Evolutionary conservation across 2,797 vertebrate species (phyloP).

Genomic region (Diglossa cyanea): DNA sequence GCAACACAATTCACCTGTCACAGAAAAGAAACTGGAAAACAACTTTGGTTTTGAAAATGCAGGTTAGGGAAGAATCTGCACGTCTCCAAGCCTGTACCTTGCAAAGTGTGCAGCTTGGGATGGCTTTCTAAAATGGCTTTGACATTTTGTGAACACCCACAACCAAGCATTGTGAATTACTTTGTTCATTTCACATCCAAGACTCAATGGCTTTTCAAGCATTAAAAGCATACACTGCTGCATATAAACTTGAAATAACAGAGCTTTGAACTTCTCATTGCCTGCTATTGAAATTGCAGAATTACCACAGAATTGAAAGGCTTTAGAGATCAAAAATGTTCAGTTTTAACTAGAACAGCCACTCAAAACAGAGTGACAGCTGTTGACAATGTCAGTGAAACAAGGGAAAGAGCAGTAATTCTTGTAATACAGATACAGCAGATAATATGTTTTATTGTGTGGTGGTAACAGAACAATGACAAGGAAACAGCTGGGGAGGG

Average conservation of each 20-base stretch:
- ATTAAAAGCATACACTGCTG: conserved; percentile 42
- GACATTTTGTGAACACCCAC: conserved; percentile 51
- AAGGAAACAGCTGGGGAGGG: neutral
- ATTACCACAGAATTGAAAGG: neutral
- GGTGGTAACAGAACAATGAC: neutral
- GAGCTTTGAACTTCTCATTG: conserved; percentile 37
- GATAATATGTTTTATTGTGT: neutral
- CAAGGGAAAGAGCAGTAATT: neutral
- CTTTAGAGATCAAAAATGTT: neutral
- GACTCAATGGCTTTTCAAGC: conserved; percentile 32
- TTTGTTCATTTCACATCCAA: conserved; percentile 61
- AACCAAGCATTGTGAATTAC: conserved; percentile 49
- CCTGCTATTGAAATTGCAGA: conserved; percentile 13
- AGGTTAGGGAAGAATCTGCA: conserved; percentile 40
- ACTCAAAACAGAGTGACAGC: neutral
- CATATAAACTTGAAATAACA: conserved; percentile 54
- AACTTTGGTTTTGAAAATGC: conserved; percentile 45
- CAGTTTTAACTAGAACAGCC: neutral
- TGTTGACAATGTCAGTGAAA: neutral
- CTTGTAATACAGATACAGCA: neutral
- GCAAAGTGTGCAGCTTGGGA: conserved; percentile 35
- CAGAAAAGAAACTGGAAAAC: conserved; percentile 58
- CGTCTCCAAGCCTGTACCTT: conserved; percentile 21
- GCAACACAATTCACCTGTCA: conserved; percentile 44
- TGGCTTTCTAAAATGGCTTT: conserved; percentile 53